These are phyloP conservation scores for Tethea ocularis DNA, from an alignment of 2,888 invertebrate genomes.

Conservation along the genomic window DNA sequence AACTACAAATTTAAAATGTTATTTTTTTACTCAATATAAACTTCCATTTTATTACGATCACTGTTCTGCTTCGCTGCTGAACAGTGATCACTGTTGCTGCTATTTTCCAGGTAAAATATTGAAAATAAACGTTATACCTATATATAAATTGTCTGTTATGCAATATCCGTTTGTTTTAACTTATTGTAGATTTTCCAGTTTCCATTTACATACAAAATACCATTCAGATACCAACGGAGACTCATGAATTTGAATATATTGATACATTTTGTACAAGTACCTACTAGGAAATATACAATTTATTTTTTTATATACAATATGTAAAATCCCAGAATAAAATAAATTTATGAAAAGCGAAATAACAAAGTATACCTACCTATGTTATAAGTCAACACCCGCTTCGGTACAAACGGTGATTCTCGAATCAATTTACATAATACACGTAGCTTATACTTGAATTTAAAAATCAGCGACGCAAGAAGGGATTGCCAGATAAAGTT, in stretches of 20 bases:
- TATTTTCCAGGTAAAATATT: slow-evolving; percentile 3
- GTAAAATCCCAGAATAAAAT: not conserved
- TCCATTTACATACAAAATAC: slow-evolving; percentile 1
- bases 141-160: slow-evolving; percentile 6
- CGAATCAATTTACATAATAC: slow-evolving; percentile 66
- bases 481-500: slow-evolving; percentile 61
- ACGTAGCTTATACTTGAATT: slow-evolving; percentile 59
- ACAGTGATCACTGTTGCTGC: no score
- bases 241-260: not conserved
- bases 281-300: no score
- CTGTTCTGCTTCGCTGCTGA: not conserved
- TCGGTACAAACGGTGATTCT: slow-evolving; percentile 41
- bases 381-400: slow-evolving; percentile 9
- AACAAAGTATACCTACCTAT: slow-evolving; percentile 15
- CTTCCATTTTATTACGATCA: slow-evolving; percentile 1
- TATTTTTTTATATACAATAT: no score
- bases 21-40: not conserved
- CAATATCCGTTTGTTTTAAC: not conserved
- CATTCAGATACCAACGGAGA: not conserved
- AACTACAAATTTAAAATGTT: not conserved
- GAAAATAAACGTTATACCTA: not conserved
- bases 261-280: not conserved
- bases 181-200: not conserved
- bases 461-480: slow-evolving; percentile 63
- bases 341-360: not conserved